A percentile compares a stretch with the other conserved stretches of the same genome.
Evolutionary conservation across 2,113 vertebrate genomes (phyloP).

Genomic region (Chaenocephalus aceratus): DNA sequence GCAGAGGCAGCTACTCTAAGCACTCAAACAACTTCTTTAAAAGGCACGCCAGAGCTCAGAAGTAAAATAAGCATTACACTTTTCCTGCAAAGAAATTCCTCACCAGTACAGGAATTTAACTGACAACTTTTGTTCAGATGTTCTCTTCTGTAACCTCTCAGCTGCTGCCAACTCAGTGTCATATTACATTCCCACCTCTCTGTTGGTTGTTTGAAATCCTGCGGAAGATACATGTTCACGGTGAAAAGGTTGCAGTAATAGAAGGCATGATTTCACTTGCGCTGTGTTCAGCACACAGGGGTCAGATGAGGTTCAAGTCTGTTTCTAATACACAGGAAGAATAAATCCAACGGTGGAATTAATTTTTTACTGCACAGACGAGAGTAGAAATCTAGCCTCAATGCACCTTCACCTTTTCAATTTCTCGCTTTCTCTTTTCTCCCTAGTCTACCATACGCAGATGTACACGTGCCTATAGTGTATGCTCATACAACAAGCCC

Average conservation of each 20-base stretch:
- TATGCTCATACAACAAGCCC: background rate
- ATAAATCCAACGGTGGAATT: slow-evolving; percentile 24
- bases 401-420: slow-evolving; percentile 17
- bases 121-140: slow-evolving; percentile 22
- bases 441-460: background rate
- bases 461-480: background rate
- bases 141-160: slow-evolving; percentile 20
- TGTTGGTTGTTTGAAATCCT: slow-evolving; percentile 28
- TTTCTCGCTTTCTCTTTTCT: slow-evolving; percentile 27
- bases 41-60: background rate
- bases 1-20: background rate
- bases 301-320: slow-evolving; percentile 42
- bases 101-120: slow-evolving; percentile 25
- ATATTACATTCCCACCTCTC: slow-evolving; percentile 41
- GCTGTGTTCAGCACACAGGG: slow-evolving; percentile 30
- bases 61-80: background rate
- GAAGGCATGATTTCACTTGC: slow-evolving; percentile 28
- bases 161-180: slow-evolving; percentile 31
- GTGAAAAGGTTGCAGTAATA: slow-evolving; percentile 34
- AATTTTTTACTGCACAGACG: slow-evolving; percentile 29
- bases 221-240: slow-evolving; percentile 19
- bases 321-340: slow-evolving; percentile 29
- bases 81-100: background rate
- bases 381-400: slow-evolving; percentile 35
- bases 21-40: background rate